Evolutionary conservation across 2,797 vertebrate species (phyloP).

Genomic region (Netta rufina): DNA sequence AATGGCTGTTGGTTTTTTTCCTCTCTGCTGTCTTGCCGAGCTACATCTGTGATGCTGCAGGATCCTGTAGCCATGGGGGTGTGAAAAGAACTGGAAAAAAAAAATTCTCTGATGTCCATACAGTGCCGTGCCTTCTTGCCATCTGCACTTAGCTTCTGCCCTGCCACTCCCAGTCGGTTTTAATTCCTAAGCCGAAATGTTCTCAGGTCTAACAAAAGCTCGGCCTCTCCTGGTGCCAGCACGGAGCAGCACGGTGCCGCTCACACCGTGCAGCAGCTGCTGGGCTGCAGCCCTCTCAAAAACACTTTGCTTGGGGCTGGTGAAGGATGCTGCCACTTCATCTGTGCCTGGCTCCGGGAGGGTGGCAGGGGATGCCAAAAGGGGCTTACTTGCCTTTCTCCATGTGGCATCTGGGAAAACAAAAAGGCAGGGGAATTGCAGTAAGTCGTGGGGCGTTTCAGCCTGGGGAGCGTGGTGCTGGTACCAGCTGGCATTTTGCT

Average conservation of each 20-base stretch:
- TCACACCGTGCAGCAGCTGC: accelerated
- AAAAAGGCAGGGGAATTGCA: not conserved
- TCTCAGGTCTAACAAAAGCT: not conserved
- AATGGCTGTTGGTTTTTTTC: slow-evolving; percentile 19
- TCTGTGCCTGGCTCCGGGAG: not conserved
- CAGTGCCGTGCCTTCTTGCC: not conserved
- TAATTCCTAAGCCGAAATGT: accelerated
- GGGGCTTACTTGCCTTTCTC: not conserved
- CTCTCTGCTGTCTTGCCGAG: not conserved
- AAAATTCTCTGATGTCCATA: accelerated
- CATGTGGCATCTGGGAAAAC: not conserved
- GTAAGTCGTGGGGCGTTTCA: not conserved
- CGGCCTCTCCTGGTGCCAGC: accelerated
- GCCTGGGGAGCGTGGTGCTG: not conserved
- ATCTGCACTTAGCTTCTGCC: not conserved
- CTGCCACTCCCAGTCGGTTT: accelerated
- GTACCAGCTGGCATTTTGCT: not conserved
- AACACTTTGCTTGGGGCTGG: accelerated
- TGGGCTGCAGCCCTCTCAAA: accelerated
- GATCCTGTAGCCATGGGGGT: not conserved
- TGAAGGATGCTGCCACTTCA: accelerated
- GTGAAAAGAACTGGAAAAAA: not conserved
- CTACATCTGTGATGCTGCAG: not conserved
- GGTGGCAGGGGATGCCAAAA: not conserved
- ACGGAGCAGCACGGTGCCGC: too few species aligned